These are phyloP conservation scores for Luscinia luscinia DNA, from an alignment of 2,797 vertebrate genomes.

Conservation along the genomic window DNA sequence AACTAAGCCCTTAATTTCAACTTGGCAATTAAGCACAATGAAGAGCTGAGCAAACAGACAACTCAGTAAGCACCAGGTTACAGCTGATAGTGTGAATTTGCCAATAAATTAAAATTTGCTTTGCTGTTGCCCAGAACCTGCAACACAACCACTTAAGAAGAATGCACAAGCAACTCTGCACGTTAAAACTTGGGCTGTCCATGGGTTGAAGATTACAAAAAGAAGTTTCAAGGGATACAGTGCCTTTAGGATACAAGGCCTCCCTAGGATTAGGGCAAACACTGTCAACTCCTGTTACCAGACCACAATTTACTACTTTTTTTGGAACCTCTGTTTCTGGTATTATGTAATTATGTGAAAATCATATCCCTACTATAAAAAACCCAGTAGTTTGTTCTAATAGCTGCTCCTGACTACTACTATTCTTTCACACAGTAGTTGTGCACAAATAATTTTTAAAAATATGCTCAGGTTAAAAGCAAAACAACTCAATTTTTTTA, in stretches of 20 bases:
- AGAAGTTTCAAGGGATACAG: background rate
- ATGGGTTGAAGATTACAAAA: background rate
- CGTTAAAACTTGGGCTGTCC: background rate
- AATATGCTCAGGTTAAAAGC: background rate
- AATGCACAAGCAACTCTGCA: background rate
- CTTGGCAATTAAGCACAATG: background rate
- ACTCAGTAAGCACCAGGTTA: background rate
- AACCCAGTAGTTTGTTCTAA: background rate
- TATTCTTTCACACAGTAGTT: background rate
- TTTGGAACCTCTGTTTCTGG: background rate
- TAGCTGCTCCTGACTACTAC: background rate
- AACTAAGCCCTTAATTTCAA: background rate
- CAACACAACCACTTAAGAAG: background rate
- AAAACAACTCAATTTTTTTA: background rate
- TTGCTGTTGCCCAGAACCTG: background rate
- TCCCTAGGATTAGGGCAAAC: background rate
- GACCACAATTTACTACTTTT: background rate
- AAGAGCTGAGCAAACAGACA: background rate
- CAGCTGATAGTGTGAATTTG: background rate
- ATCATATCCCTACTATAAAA: background rate
- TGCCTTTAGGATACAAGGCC: background rate
- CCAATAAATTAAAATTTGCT: background rate
- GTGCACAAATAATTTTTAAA: background rate
- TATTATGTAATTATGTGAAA: background rate
- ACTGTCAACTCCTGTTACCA: background rate